phyloP scores from a whole-genome alignment of 2,113 vertebrate species.

The Microtus pennsylvanicus region DNA sequence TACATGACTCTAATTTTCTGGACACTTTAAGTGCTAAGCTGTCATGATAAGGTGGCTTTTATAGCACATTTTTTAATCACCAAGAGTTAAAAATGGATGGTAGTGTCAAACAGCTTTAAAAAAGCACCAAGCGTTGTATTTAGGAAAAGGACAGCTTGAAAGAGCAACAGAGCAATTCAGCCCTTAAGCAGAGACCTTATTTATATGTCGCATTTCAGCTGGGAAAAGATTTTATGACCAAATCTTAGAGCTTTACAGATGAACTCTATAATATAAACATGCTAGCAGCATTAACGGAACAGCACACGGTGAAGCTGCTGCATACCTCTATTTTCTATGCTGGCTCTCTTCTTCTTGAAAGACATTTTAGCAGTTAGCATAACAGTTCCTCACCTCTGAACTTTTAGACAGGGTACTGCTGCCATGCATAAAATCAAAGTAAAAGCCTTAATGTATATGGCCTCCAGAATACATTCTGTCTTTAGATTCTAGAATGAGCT shows the following conservation, averaged over 20 bases:
- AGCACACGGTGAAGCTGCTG: neutral
- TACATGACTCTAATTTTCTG: constrained; percentile 25
- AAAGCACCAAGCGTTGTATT: constrained; percentile 48
- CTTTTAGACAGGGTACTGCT: neutral
- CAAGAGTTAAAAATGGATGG: constrained; percentile 54
- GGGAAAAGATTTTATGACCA: constrained; percentile 75
- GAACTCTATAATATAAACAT: constrained; percentile 73
- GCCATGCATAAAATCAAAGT: neutral
- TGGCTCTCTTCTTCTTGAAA: constrained; percentile 42
- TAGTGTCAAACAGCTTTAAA: constrained; percentile 47
- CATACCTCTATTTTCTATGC: constrained; percentile 43
- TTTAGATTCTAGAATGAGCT: constrained; percentile 17
- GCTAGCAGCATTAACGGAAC: constrained; percentile 61
- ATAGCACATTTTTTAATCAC: constrained; percentile 19
- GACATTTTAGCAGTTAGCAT: neutral
- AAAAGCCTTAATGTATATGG: constrained; percentile 15
- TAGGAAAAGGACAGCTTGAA: constrained; percentile 60
- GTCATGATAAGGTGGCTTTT: constrained; percentile 46
- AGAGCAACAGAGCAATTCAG: constrained; percentile 64
- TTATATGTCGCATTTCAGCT: constrained; percentile 73
- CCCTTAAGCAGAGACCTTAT: constrained; percentile 72
- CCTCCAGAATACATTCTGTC: neutral
- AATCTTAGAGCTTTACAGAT: constrained; percentile 68
- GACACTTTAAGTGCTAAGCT: constrained; percentile 7
- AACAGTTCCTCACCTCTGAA: constrained; percentile 20